These are phyloP conservation scores for Forbesichthys agassizii DNA, from an alignment of 2,113 vertebrate species.

Conservation along the genomic window DNA sequence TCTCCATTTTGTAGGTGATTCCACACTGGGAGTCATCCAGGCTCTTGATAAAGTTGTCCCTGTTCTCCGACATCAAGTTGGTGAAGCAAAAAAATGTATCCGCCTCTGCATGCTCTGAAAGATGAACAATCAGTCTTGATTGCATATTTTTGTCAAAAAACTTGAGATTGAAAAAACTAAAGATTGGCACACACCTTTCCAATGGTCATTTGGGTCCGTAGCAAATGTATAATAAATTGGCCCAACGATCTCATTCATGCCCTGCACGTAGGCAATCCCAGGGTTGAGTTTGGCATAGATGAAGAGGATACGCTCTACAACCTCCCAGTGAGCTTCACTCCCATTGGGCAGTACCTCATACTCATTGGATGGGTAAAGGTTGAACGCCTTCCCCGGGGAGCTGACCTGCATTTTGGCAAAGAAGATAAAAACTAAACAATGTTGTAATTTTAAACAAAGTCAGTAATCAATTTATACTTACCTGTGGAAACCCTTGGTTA, in stretches of 20 bases:
- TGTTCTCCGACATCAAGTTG: slow-evolving; percentile 96
- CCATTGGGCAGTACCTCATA: slow-evolving; percentile 90
- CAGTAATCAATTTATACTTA: not conserved
- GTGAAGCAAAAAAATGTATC: slow-evolving; percentile 99
- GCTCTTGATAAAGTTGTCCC: slow-evolving; percentile 99
- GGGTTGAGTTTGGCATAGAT: slow-evolving; percentile 99
- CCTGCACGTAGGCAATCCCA: slow-evolving; percentile 95
- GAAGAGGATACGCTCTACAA: slow-evolving; percentile 97
- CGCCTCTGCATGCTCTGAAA: slow-evolving; percentile 91
- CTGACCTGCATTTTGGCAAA: slow-evolving; percentile 80
- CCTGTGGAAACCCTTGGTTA: too few species aligned
- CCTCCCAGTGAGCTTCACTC: slow-evolving; percentile 96
- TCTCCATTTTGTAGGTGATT: slow-evolving; percentile 98
- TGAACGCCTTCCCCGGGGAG: slow-evolving; percentile 84
- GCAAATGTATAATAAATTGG: slow-evolving; percentile 98
- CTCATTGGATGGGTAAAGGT: slow-evolving; percentile 82
- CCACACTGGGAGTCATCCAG: slow-evolving; percentile 96
- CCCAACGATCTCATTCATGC: slow-evolving; percentile 98
- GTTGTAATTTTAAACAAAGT: not conserved
- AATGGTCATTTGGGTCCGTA: slow-evolving; percentile 88
- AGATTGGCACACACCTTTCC: slow-evolving; percentile 83
- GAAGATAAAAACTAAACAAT: not conserved
- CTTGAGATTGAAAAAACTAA: not conserved
- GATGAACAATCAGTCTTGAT: not conserved
- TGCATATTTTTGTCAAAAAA: not conserved